Evolutionary conservation across 2,888 invertebrate genomes (phyloP), one percentile per base, ranked within the genome.

Genomic region (Sepiola atlantica): DNA sequence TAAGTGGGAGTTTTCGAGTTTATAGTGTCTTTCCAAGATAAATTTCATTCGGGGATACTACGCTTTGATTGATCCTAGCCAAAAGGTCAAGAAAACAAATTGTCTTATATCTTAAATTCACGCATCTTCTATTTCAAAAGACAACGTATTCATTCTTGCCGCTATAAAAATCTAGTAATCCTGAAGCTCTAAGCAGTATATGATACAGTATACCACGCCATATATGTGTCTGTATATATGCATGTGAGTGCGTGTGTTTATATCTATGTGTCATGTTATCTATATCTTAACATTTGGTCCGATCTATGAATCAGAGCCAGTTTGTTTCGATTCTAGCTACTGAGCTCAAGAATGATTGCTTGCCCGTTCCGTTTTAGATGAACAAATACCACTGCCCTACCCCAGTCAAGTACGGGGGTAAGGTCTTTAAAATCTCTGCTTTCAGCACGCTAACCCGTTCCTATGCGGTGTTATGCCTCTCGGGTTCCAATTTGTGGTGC

Each of bases 391-490:
- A n/a, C 4, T 0, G 77, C 16, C 16, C 14, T 32, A n/a, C n/a
- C n/a, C 18, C 61, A 10, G 10, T 10, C 12, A 77, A 14, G 4
- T n/a, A 32, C n/a, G 14, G 16, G n/a, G 77, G n/a, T n/a, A n/a
- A 77, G 32, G 77, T 77, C 77, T 77, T 77, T 77, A 77, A n/a
- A 32, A 77, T 77, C 77, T n/a, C n/a, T 14, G 77, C 77, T 77
- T 77, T 77, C 32, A 77, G 77, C 77, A 77, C 77, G 77, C 77
- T 77, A 77, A 77, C n/a, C 77, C 77, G 14, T 77, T 77, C 77
- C 77, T 77, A n/a, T 77, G 77, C n/a, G 77, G 77, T 77, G 77
- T 77, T 77, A 77, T 77, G 77, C 77, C 77, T 77, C 77, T 77
- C 77, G 77, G 77, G 77, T 77, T n/a, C 77, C 77, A 77, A 77